Conservation (phyloP, 2,113 vertebrate genomes). For the Balaeniceps rex region DNA sequence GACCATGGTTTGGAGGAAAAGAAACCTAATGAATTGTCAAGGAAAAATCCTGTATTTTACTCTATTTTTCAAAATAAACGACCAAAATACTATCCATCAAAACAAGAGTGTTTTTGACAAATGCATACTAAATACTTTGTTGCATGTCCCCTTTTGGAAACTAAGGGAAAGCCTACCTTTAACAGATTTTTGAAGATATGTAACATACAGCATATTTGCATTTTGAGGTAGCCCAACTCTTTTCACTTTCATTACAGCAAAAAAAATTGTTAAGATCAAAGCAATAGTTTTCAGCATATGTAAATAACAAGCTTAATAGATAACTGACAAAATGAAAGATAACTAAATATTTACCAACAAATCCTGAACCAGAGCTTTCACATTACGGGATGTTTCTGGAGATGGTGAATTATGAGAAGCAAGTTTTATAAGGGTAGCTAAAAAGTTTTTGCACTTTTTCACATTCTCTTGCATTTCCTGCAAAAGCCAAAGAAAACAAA, state of each 20-base stretch:
- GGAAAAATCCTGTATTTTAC: not conserved
- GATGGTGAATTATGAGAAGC: slow-evolving; percentile 87
- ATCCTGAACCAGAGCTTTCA: slow-evolving; percentile 88
- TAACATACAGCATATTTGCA: not conserved
- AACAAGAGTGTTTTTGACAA: not conserved
- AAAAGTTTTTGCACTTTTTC: slow-evolving; percentile 90
- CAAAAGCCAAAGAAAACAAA: not conserved
- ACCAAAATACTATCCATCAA: not conserved
- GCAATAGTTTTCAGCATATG: not conserved
- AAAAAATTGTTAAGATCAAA: not conserved
- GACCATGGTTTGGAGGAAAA: not conserved
- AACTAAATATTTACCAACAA: slow-evolving; percentile 77
- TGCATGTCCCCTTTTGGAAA: not conserved
- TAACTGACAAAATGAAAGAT: not conserved
- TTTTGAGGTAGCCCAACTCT: not conserved
- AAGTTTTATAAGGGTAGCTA: slow-evolving; percentile 88
- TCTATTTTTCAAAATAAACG: not conserved
- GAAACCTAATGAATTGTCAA: not conserved
- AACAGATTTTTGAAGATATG: not conserved
- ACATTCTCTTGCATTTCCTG: slow-evolving; percentile 93
- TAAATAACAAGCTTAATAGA: not conserved
- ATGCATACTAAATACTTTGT: not conserved
- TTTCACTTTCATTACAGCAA: not conserved
- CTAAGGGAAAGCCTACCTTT: not conserved
- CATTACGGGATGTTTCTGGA: slow-evolving; percentile 85